phyloP scores from a whole-genome alignment of 2,888 invertebrate species.

The Minunthozetes semirufus region DNA sequence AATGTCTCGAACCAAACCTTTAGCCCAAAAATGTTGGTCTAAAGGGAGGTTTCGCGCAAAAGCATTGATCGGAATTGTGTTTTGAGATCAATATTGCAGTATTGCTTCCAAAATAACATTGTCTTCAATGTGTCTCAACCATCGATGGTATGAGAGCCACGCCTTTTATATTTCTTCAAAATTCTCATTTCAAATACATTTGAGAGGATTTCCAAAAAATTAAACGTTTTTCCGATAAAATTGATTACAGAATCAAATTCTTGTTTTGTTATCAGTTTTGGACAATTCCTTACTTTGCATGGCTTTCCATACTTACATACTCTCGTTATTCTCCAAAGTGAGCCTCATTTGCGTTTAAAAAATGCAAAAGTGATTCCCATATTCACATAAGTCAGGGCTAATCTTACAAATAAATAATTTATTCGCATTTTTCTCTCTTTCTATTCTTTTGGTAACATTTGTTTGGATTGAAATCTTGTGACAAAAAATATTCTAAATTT shows the following conservation, averaged over 20 bases:
- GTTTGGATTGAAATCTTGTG: slow-evolving; percentile 1
- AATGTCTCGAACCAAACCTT: slow-evolving; percentile 11
- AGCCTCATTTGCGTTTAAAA: not conserved
- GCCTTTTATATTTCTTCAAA: not conserved
- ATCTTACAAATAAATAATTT: slow-evolving; percentile 13
- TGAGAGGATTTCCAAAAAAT: no score
- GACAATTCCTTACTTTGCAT: no score
- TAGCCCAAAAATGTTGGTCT: slow-evolving; percentile 11
- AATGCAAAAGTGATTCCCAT: not conserved
- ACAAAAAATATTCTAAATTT: slow-evolving; percentile 15
- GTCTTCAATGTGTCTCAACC: not conserved
- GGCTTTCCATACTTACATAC: no score
- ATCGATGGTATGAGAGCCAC: not conserved
- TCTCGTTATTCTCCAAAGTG: no score
- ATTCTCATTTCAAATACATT: not conserved
- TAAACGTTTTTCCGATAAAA: no score
- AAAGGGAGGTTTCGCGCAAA: slow-evolving; percentile 25
- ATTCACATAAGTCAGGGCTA: not conserved
- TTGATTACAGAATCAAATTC: no score
- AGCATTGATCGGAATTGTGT: not conserved
- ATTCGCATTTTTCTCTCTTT: not conserved
- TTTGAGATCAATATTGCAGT: slow-evolving; percentile 21
- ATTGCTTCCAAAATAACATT: not conserved
- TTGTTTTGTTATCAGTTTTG: no score
- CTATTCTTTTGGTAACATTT: not conserved